Evolutionary conservation across 2,797 vertebrate species (phyloP).

Genomic region (Phoebastria nigripes): DNA sequence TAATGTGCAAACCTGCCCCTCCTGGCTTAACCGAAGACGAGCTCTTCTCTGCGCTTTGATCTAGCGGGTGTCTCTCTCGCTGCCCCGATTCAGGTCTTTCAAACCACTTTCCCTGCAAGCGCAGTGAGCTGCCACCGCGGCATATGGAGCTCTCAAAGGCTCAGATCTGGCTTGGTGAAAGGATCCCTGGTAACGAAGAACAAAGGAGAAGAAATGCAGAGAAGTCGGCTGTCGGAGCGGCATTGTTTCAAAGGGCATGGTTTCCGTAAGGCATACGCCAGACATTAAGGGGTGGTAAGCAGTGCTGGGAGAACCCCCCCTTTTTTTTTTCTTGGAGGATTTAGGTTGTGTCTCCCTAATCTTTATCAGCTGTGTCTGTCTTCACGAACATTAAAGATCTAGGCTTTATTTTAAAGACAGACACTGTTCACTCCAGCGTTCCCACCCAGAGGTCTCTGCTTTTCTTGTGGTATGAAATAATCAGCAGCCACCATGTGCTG

Average conservation of each 20-base stretch:
- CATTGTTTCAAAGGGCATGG: not conserved
- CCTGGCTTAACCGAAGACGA: not conserved
- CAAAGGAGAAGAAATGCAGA: not conserved
- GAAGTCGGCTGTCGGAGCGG: not conserved
- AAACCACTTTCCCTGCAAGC: not conserved
- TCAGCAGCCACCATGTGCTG: not conserved
- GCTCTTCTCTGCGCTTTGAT: not conserved
- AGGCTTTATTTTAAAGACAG: not conserved
- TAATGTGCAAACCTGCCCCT: not conserved
- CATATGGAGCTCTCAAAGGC: not conserved
- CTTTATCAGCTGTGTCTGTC: conserved; percentile 1
- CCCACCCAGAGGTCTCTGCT: not conserved
- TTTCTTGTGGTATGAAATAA: not conserved
- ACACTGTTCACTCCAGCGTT: not conserved
- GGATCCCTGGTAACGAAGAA: not conserved
- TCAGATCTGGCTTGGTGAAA: not conserved
- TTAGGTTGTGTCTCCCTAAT: conserved; percentile 5
- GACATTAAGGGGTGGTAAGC: not conserved
- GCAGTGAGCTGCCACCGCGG: not conserved
- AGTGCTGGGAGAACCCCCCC: not conserved
- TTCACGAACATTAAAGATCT: not conserved
- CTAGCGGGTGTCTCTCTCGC: not conserved
- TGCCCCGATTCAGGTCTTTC: not conserved
- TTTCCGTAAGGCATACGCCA: not conserved
- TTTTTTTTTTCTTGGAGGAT: not conserved